Evolutionary conservation across 2,888 invertebrate genomes (phyloP).

Genomic region (Synergus japonicus): DNA sequence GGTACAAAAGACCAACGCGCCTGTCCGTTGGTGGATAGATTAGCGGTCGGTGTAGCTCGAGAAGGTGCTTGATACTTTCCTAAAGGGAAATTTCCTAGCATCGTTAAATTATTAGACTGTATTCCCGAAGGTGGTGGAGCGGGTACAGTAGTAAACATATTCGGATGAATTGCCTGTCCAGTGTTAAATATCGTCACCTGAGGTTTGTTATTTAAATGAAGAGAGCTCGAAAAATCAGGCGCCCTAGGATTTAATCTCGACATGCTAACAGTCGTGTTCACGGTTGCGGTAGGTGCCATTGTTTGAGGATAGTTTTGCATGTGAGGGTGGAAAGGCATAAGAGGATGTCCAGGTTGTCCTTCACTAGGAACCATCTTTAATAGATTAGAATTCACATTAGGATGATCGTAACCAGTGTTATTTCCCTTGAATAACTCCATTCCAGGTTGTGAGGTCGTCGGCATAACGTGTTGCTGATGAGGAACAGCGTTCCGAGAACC

Average conservation of each 20-base stretch:
- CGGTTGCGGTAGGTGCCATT: conserved; percentile 67
- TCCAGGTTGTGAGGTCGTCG: conserved; percentile 68
- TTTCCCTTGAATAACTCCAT: conserved; percentile 70
- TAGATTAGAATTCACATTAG: conserved; percentile 72
- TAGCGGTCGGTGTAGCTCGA: conserved; percentile 49
- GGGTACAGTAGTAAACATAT: conserved; percentile 71
- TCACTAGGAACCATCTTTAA: conserved; percentile 77
- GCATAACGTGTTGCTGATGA: conserved; percentile 67
- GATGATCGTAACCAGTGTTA: conserved; percentile 67
- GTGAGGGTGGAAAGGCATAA: conserved; percentile 70
- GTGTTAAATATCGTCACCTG: conserved; percentile 73
- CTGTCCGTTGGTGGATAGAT: conserved; percentile 68
- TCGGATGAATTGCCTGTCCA: conserved; percentile 65
- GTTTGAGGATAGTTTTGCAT: conserved; percentile 71
- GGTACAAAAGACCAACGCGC: conserved; percentile 73
- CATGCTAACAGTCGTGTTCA: conserved; percentile 79
- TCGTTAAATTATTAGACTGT: conserved; percentile 70
- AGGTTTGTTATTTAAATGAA: conserved; percentile 74
- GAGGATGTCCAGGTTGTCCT: conserved; percentile 63
- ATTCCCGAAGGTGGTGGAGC: conserved; percentile 67
- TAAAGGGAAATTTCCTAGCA: conserved; percentile 70
- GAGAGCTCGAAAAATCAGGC: conserved; percentile 85
- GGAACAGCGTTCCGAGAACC: conserved; percentile 61
- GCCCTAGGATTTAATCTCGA: conserved; percentile 89
- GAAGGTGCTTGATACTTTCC: conserved; percentile 69